Base-by-base conservation (phyloP, 2,888 invertebrate species). In the Synergus gifuensis region DNA sequence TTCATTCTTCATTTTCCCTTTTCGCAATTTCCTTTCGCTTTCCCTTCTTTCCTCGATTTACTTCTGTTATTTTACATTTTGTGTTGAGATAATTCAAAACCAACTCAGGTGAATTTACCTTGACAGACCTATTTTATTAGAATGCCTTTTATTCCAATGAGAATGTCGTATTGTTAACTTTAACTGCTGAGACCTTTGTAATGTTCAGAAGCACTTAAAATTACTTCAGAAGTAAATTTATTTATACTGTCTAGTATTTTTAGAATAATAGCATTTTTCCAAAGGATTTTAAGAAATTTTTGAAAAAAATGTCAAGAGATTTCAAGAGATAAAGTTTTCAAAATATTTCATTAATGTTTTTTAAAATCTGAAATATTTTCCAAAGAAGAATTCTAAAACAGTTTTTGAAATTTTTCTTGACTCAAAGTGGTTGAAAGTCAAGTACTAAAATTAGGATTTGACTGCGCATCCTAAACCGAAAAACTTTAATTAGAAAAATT, bases 11-110 rank as follows among this genome's bases (percentile, higher is more conserved):
- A 18, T 80, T 81, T 79, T 82, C 82, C 76, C 76, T 79, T 79
- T 81, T 80, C 79, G 80, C 82, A 84, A 79, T 81, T 79, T 62
- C 18, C 80, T 49, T 49, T 79, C 11, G 46, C 77, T 14, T 16
- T 64, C 64, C 42, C 42, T 42, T 4, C 40, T 40, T 42, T 1
- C 18, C 18, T 66, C 40, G 18, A n/a, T 66, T 66, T 18, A 9
- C 42, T 66, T 44, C 42, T n/a, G 5, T 5, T 18, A 66, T 66
- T 40, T 40, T 18, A 11, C 18, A 40, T 18, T 66, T 1, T 9
- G 7, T 11, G 4, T 44, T 44, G 42, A 18, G 8, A 7, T 18
- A 9, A 7, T 42, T 11, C 1, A 4, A 42, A 66, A 42, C 18
- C 36, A 42, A 66, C 42, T 42, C 36, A 28, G 8, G 62, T 28